Conservation (phyloP, 1,140 invertebrate genomes). For the Heterodera carotae region DNA sequence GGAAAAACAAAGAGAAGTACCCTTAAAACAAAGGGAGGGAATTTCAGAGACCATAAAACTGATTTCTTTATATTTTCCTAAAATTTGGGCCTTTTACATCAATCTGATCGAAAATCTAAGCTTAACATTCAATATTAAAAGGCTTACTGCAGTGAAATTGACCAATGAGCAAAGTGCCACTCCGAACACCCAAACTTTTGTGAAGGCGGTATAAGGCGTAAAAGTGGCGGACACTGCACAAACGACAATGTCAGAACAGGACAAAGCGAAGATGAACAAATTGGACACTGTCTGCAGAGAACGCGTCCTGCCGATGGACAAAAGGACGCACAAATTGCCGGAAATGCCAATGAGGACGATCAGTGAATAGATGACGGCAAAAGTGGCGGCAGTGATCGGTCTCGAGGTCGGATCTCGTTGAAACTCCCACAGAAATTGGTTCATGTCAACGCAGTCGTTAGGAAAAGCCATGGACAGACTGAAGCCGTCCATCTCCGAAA, state of each 20-base stretch:
- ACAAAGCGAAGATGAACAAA: conserved; percentile 58
- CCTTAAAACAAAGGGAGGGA: conserved; percentile 37
- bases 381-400: conserved; percentile 22
- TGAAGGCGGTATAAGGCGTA: conserved; percentile 63
- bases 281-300: conserved; percentile 65
- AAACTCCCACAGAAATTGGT: conserved; percentile 37
- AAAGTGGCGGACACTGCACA: conserved; percentile 59
- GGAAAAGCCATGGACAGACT: background rate
- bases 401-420: conserved; percentile 38
- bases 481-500: background rate
- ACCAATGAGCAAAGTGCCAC: conserved; percentile 51
- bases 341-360: conserved; percentile 40
- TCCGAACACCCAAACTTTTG: conserved; percentile 62
- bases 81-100: no score
- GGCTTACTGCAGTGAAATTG: conserved; percentile 52
- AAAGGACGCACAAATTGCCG: conserved; percentile 44
- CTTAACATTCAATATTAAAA: no score
- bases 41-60: no score
- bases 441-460: conserved; percentile 33
- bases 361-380: conserved; percentile 43
- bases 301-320: conserved; percentile 42
- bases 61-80: no score
- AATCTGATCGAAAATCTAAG: no score
- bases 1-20: conserved; percentile 57
- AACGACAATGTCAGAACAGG: conserved; percentile 63